Evolutionary conservation across 2,113 vertebrate species (phyloP).

Genomic region (Bucco capensis): DNA sequence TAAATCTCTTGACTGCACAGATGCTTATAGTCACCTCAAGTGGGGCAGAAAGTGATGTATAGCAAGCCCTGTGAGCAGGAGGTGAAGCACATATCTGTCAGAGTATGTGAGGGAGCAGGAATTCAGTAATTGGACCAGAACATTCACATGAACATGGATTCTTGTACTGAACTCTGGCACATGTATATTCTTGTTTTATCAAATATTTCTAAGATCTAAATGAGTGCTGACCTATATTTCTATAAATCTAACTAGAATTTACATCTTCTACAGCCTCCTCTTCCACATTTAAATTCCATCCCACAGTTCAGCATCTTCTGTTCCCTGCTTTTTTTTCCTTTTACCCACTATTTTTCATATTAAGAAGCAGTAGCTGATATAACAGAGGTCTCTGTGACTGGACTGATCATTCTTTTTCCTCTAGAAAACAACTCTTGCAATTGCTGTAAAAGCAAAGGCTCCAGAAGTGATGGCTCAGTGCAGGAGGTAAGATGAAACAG

Average conservation of each 20-base stretch:
- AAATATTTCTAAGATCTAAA: neutral
- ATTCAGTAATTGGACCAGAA: neutral
- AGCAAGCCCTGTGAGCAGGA: neutral
- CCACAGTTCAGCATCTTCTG: neutral
- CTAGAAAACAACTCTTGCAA: neutral
- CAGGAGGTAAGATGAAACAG: neutral
- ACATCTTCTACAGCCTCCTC: neutral
- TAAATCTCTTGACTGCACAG: neutral
- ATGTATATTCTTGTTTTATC: neutral
- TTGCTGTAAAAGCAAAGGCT: neutral
- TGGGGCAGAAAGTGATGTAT: neutral
- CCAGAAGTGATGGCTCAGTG: neutral
- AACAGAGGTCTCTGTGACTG: neutral
- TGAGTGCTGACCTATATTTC: neutral
- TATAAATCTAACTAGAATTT: neutral
- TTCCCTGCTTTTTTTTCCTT: neutral
- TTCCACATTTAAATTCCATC: neutral
- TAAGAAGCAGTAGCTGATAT: neutral
- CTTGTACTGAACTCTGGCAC: neutral
- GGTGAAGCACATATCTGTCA: neutral
- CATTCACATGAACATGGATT: neutral
- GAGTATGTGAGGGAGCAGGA: neutral
- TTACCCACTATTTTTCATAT: neutral
- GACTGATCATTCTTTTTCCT: neutral
- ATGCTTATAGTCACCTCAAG: neutral